Percentiles rank a stretch among this genome's conserved stretches.
phyloP scores from a whole-genome alignment of 35 echinoderm and acorn worm genomes.

The Acanthaster planci region DNA sequence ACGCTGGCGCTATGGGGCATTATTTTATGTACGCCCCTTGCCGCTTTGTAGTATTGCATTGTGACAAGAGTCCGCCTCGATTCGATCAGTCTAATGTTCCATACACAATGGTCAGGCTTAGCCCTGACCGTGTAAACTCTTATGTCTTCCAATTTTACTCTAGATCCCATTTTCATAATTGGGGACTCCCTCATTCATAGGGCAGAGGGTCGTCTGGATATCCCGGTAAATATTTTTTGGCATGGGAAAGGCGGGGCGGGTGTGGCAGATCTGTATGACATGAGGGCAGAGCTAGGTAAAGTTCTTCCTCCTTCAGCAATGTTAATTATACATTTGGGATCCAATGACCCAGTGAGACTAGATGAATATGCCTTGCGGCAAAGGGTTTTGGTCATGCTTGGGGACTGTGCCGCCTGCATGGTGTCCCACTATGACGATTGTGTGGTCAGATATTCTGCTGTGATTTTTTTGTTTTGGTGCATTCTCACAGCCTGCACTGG shows the following conservation, averaged over 20 bases:
- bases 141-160: no score
- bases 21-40: not conserved
- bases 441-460: no score
- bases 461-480: not conserved
- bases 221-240: not conserved
- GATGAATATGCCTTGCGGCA: not conserved
- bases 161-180: not conserved
- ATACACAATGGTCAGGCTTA: no score
- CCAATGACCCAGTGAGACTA: not conserved
- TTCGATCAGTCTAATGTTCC: no score
- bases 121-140: no score
- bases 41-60: no score
- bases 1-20: constrained; percentile 13
- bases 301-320: not conserved
- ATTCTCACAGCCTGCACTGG: not conserved
- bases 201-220: not conserved
- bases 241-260: not conserved
- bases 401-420: not conserved
- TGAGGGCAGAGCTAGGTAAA: not conserved
- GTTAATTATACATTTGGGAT: constrained; percentile 6
- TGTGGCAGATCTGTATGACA: not conserved
- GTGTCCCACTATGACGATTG: not conserved
- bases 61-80: no score
- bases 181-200: not conserved
- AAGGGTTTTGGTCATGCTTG: not conserved